Evolutionary conservation across 2,888 invertebrate genomes (phyloP), one percentile per base, ranked within the genome.

Genomic region (Dinocampus coccinellae): DNA sequence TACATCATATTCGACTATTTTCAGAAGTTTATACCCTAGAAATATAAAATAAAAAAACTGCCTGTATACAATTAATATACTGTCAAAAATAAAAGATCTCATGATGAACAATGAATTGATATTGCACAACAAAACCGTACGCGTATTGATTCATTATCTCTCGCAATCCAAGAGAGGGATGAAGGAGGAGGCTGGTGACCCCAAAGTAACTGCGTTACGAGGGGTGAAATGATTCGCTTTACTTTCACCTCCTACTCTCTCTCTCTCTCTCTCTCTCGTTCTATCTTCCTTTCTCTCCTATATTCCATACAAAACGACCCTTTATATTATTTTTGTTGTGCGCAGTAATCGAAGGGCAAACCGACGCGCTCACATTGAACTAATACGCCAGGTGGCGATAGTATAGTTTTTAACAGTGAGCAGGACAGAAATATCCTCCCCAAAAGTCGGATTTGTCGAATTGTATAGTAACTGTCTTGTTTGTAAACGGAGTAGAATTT

Each of bases 401-500:
- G 69, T 22, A 33, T 66, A 69, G 64, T 63, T 57, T 66, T 65
- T 55, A 11, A 52, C 64, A 71, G 47, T 7, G 47, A 47, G 47
- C 47, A 47, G 16, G 47, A 47, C 16, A 47, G 47, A 47, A 16
- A n/a, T 47, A 70, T 73, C 75, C 77, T 74, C 68, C 74, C 73
- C 47, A 64, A 55, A 4, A 58, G 72, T 74, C 66, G 47, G 77
- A 83, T 77, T 82, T 83, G 84, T 84, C 83, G 83, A 83, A 83
- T 81, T 73, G 16, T 47, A 72, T 75, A 70, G 70, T 70, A 20
- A 76, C 74, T 80, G 80, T 75, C 80, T 83, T 84, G 84, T 84
- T 84, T 84, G 82, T 84, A 84, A 82, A 83, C 82, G 83, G 82
- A 80, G 81, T 7, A 64, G 24, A 26, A 36, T 47, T 26, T 3